Conservation (phyloP, 2,888 invertebrate species). For the Drosophila sordidula region DNA sequence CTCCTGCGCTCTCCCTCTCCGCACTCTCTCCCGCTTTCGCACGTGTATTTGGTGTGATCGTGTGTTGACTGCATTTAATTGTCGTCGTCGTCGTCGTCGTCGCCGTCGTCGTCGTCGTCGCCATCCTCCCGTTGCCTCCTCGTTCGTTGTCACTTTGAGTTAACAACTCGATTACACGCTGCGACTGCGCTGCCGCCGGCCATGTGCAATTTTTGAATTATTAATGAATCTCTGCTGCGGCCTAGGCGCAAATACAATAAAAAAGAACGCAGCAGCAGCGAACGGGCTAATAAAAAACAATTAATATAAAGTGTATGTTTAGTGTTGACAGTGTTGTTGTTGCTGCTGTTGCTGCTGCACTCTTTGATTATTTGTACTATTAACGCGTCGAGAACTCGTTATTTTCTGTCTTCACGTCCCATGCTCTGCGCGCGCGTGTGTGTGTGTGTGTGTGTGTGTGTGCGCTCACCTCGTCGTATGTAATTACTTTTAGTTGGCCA, state of each 20-base stretch:
- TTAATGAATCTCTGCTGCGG: constrained; percentile 75
- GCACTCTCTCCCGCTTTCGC: not conserved
- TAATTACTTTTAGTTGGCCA: constrained; percentile 79
- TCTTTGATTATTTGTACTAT: constrained; percentile 78
- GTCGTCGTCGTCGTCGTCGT: constrained; percentile 40
- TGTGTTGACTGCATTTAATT: constrained; percentile 78
- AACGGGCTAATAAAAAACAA: constrained; percentile 76
- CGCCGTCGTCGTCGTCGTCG: constrained; percentile 18
- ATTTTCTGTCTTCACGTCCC: constrained; percentile 40
- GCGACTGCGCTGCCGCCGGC: constrained; percentile 73
- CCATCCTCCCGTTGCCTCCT: constrained; percentile 28
- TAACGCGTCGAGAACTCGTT: constrained; percentile 77
- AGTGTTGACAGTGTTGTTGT: constrained; percentile 71
- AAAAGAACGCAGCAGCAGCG: constrained; percentile 30
- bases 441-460: constrained; percentile 22
- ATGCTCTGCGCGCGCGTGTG: not conserved
- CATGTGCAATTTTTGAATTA: constrained; percentile 79
- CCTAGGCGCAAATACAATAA: constrained; percentile 30
- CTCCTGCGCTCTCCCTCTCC: constrained; percentile 12
- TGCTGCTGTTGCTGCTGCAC: constrained; percentile 49
- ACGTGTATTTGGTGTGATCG: constrained; percentile 54
- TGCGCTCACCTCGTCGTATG: constrained; percentile 58
- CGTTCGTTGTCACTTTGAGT: constrained; percentile 77
- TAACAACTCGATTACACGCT: constrained; percentile 82
- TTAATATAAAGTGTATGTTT: constrained; percentile 79